Evolutionary conservation across 1,140 invertebrate genomes (phyloP), one percentile per base, ranked within the genome.

Genomic region (Drosophila oshimai): DNA sequence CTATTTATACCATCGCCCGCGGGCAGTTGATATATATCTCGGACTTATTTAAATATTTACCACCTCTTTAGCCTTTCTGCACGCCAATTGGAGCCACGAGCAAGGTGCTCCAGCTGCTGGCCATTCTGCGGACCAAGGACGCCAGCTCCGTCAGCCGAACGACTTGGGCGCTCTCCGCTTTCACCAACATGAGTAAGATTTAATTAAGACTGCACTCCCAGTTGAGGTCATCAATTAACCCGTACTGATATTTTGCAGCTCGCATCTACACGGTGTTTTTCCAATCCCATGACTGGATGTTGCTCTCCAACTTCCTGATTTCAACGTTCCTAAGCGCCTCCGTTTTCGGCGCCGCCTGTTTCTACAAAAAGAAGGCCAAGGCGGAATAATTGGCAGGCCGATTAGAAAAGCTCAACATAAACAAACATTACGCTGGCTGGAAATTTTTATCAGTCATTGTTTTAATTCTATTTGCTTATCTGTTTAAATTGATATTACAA

Each of bases 51-150:
- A 37, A 29, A 37, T 47, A 51, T 47, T 31, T 55, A 10, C 18
- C 46, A 33, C 26, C 15, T 42, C 68, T 37, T 90, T 68, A 95
- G 94, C 94, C 94, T 2, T 91, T 95, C 20, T 94, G 94, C 74
- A 95, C 94, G 0, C 94, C 94, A 3, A 93, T 95, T 68, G 94
- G 94, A 34, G 93, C 94, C 22, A 95, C 94, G 2, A 94, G 94
- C 50, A 95, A 95, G 92, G 90, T 94, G 13, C 90, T 94, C 33
- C 95, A 95, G 78, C 91, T 95, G 5, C 61, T 93, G 28, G 92
- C 94, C 72, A 95, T 95, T 80, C 36, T 95, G 29, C 91, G 91
- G 68, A 92, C 92, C n/a, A 93, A 93, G 91, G 94, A 95, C 83
- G 92, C 94, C 26, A 93, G 94, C 53, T 94, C 94, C 6, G 92